Percentiles rank a stretch among this genome's conserved stretches.
Evolutionary conservation across 2,113 vertebrate genomes (phyloP).

Genomic region (Indicator indicator): DNA sequence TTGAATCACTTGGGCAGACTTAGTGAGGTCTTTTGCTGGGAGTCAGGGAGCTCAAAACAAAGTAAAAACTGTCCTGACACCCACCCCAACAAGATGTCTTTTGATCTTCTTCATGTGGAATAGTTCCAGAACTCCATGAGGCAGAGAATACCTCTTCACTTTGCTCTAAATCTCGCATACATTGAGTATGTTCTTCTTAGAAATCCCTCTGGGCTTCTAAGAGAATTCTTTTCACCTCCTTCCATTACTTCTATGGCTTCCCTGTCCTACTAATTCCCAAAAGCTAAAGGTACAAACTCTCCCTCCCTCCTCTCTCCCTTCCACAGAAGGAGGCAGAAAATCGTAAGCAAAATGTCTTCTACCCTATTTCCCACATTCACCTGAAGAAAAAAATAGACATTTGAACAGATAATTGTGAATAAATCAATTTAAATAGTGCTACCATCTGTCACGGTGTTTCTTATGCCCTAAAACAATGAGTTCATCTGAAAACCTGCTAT

Average conservation of each 20-base stretch:
- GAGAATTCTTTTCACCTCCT: background rate
- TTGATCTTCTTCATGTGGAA: background rate
- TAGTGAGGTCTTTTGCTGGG: background rate
- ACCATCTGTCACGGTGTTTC: slow-evolving; percentile 2
- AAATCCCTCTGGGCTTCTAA: background rate
- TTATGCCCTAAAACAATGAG: background rate
- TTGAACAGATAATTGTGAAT: slow-evolving; percentile 53
- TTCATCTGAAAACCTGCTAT: background rate
- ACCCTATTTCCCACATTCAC: background rate
- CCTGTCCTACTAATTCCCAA: background rate
- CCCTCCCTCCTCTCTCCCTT: background rate
- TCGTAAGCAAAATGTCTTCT: background rate
- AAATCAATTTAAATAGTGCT: slow-evolving; percentile 37
- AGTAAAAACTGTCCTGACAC: background rate
- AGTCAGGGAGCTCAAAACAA: background rate
- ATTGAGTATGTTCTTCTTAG: background rate
- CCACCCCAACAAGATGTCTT: background rate
- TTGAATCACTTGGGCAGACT: background rate
- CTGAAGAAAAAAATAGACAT: slow-evolving; percentile 15
- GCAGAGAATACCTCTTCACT: background rate
- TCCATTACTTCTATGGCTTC: background rate
- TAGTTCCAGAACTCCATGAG: background rate
- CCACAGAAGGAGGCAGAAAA: background rate
- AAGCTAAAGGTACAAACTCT: background rate
- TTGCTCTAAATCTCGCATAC: background rate